Evolutionary conservation across 2,888 invertebrate species (phyloP), one percentile per base, ranked within the genome.

Genomic region (Atrina japonica): DNA sequence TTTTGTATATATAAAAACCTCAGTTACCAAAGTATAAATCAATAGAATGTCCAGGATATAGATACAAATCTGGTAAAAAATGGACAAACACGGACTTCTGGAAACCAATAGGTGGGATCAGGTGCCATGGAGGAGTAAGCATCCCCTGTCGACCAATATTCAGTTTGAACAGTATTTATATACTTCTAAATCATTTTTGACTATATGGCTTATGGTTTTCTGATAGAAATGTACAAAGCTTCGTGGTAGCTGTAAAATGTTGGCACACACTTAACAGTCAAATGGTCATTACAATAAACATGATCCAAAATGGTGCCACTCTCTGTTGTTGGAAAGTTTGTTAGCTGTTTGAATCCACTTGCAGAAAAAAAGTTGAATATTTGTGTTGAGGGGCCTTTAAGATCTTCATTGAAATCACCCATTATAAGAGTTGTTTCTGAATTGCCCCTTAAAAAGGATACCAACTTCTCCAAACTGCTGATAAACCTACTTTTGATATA

Each of bases 371-470:
- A 56, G 7, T n/a, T 53, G n/a, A 18, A 30, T 53, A 53, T 53
- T 16, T 27, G 53, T 53, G 29, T 30, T n/a, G n/a, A n/a, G n/a
- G n/a, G n/a, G 29, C 27, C n/a, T 52, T 27, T 52, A 25, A 30
- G 29, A 53, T 53, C 53, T 53, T 53, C 53, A 53, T 56, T 56
- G 25, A 56, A n/a, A 41, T 56, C 40, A 35, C 56, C 56, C 21
- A 56, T 56, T 16, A 56, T 40, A 56, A 56, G 35, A 23, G 40
- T 30, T 29, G 29, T 40, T 0, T 35, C 5, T 25, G 14, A 40
- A 23, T 6, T 23, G n/a, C 23, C 40, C 41, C 35, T 56, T n/a
- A 18, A 40, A 40, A 40, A 40, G 25, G 29, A 29, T 16, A 56
- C 41, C 21, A 56, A 23, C 40, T 56, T 40, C 25, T 23, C n/a